Conservation (phyloP, 2,888 invertebrate genomes). For the Orthosia gothica region DNA sequence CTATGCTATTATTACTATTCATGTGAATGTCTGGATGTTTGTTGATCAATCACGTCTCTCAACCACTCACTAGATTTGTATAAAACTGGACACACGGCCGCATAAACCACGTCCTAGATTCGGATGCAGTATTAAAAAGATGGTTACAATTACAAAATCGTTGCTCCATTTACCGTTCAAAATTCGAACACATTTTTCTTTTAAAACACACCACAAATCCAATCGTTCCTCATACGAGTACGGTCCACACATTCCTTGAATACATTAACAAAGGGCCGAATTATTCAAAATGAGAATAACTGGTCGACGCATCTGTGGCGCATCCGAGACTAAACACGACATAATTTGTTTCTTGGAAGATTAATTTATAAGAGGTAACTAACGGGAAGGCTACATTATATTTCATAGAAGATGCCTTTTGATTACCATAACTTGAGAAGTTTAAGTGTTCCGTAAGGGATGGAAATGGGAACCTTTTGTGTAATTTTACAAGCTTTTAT, state of each 20-base stretch:
- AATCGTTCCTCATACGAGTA: not conserved
- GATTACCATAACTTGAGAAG: slow-evolving; percentile 17
- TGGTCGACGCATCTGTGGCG: slow-evolving; percentile 17
- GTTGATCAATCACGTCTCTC: too few relatives aligned
- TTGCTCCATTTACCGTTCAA: not conserved
- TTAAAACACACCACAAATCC: slow-evolving; percentile 13
- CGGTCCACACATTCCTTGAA: slow-evolving; percentile 56
- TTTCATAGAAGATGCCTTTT: slow-evolving; percentile 34
- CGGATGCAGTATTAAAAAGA: too few relatives aligned
- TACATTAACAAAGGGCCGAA: slow-evolving; percentile 57
- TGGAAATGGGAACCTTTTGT: not conserved
- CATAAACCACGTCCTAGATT: too few relatives aligned
- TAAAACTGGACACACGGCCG: too few relatives aligned
- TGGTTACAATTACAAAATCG: too few relatives aligned
- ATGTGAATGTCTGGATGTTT: not conserved
- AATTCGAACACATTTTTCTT: slow-evolving; percentile 34
- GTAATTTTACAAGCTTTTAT: too few relatives aligned
- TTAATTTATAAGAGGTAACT: slow-evolving; percentile 42
- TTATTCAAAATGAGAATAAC: slow-evolving; percentile 47
- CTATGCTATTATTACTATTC: not conserved
- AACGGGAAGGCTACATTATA: slow-evolving; percentile 27
- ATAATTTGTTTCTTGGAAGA: slow-evolving; percentile 53
- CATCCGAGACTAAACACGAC: slow-evolving; percentile 31
- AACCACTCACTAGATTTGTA: too few relatives aligned
- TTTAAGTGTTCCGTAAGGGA: not conserved